Evolutionary conservation across 2,113 vertebrate species (phyloP), one percentile per base, ranked within the genome.

Genomic region (Balaeniceps rex): DNA sequence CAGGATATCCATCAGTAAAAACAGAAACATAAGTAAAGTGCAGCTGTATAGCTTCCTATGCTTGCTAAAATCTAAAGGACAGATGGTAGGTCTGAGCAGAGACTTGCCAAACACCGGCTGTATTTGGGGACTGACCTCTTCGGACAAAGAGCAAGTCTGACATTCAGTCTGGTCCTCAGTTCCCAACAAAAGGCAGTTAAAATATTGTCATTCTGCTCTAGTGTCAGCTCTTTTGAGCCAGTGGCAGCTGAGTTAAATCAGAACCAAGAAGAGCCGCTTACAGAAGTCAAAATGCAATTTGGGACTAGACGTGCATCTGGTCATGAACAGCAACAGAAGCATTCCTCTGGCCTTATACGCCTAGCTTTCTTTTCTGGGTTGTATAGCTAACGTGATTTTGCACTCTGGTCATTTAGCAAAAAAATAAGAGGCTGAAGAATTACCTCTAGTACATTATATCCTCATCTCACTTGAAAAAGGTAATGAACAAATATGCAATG

Each of bases 21-120:
- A 1, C 25, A 78, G 49, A 78, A 58, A 22, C 0, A 0, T 34
- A 61, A 34, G 25, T n/a, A 6, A 66, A 72, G 17, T 25, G 24
- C 42, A 38, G 65, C 54, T 58, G 19, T 52, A 57, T 4, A 55
- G 28, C 14, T 49, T 66, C 21, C 29, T 11, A 0, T 13, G 26
- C 38, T 38, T 47, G 34, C 70, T 83, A 70, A 82, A 69, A 75
- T 61, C 57, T n/a, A 11, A 83, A 49, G 68, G 58, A 55, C 79
- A 90, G 54, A 66, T 15, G 11, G 49, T 15, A 85, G 36, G 33
- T 75, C 31, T 54, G 66, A 78, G 68, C 61, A 46, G 42, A 78
- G 55, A 55, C 16, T 49, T 69, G 55, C 57, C 71, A 83, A 34
- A 77, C 14, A 64, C 31, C 7, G 14, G 6, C 49, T 68, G 10